Conservation (phyloP, 1,140 invertebrate species). For the Zeugodacus cucurbitae region DNA sequence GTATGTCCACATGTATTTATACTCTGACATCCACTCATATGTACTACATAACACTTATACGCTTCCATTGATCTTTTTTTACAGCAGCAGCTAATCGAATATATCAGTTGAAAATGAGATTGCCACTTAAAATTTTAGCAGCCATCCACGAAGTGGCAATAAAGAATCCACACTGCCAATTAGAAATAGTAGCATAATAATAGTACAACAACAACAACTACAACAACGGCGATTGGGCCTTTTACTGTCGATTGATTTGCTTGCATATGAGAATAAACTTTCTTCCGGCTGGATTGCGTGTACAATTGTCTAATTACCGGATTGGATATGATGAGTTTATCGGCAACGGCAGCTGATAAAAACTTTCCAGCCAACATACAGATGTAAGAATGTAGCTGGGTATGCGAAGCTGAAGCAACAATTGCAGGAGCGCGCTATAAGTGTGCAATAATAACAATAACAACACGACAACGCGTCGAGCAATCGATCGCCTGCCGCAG, state of each 20-base stretch:
- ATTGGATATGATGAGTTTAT: slow-evolving; percentile 11
- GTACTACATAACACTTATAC: no score
- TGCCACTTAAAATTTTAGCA: neutral
- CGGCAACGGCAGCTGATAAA: neutral
- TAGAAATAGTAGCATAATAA: neutral
- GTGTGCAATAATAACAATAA: neutral
- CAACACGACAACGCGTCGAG: neutral
- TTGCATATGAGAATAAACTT: neutral
- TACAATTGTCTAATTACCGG: neutral
- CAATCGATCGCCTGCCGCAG: neutral
- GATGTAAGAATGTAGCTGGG: no score
- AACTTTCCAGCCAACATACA: neutral
- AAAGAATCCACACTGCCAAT: neutral
- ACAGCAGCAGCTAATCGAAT: neutral
- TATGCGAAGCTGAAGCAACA: neutral
- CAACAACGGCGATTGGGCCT: no score
- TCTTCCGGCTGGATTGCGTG: neutral
- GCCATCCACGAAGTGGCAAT: neutral
- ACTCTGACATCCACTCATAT: neutral
- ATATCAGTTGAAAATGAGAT: neutral
- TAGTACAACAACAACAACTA: neutral
- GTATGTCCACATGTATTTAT: neutral
- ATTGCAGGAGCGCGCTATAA: neutral
- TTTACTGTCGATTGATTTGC: neutral
- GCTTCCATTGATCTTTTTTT: neutral